These are phyloP conservation scores for Gymnoscopelus braueri DNA, from an alignment of 2,797 vertebrate species.

Conservation along the genomic window DNA sequence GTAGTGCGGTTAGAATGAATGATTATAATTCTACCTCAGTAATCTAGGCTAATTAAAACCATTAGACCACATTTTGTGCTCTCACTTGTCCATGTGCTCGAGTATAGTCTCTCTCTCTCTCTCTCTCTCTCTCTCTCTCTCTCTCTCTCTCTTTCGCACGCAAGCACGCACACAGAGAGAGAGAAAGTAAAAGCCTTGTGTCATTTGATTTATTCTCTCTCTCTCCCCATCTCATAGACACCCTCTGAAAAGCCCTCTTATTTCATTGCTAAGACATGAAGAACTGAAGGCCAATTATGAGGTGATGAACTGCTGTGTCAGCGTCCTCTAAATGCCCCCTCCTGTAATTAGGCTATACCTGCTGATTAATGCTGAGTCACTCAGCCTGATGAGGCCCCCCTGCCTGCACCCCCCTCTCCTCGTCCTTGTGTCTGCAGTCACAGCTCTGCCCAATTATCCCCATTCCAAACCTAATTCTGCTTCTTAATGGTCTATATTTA, in stretches of 20 bases:
- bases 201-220: not conserved
- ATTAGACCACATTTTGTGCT: not conserved
- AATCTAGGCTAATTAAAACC: constrained; percentile 10
- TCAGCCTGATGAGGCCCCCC: constrained; percentile 36
- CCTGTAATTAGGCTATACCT: constrained; percentile 60
- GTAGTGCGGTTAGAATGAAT: constrained; percentile 1
- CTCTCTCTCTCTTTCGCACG: constrained; percentile 31
- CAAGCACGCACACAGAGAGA: no score
- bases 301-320: constrained; percentile 55
- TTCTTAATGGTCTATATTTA: not conserved
- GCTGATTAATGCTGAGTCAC: constrained; percentile 56
- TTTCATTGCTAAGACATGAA: constrained; percentile 41
- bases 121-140: constrained; percentile 26
- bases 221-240: not conserved
- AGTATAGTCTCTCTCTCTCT: not conserved
- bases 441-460: constrained; percentile 5
- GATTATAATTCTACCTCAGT: constrained; percentile 15
- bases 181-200: constrained; percentile 40
- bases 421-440: constrained; percentile 21
- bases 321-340: constrained; percentile 60
- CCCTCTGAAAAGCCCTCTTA: not conserved
- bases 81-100: no score
- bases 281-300: constrained; percentile 43
- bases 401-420: constrained; percentile 19
- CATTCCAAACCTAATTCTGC: constrained; percentile 31